These are phyloP conservation scores for Plagodis dolabraria DNA, from an alignment of 2,888 invertebrate genomes.

Conservation along the genomic window DNA sequence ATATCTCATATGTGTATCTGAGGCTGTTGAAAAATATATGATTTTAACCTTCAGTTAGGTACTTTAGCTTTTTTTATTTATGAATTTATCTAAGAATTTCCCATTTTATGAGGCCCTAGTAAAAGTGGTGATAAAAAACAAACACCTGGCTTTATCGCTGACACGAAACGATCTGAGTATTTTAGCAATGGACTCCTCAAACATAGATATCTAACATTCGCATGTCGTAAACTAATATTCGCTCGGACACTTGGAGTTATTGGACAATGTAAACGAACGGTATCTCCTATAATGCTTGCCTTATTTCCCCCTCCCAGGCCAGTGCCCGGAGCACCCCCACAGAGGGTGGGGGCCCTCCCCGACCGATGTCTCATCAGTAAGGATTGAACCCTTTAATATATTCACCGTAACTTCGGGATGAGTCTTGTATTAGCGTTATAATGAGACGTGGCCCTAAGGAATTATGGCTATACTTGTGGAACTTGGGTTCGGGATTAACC, in stretches of 20 bases:
- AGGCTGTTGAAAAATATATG: no score
- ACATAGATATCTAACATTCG: slow-evolving; percentile 44
- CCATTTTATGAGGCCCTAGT: no score
- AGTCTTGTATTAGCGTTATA: slow-evolving; percentile 85
- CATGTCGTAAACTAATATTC: slow-evolving; percentile 82
- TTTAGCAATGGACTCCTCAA: slow-evolving; percentile 4
- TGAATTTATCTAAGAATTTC: no score
- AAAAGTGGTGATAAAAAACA: no score
- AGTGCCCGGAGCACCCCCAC: slow-evolving; percentile 70
- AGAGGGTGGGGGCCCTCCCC: slow-evolving; percentile 68
- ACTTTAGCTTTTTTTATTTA: no score
- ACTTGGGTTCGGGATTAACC: slow-evolving; percentile 75
- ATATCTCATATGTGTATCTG: no score
- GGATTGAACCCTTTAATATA: slow-evolving; percentile 85
- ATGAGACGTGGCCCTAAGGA: slow-evolving; percentile 84
- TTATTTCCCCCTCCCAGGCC: slow-evolving; percentile 74
- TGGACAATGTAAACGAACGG: slow-evolving; percentile 86
- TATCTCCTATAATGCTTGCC: slow-evolving; percentile 84
- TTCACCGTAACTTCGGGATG: slow-evolving; percentile 85
- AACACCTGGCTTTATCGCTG: no score
- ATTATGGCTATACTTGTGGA: slow-evolving; percentile 81
- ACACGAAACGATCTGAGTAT: slow-evolving; percentile 1
- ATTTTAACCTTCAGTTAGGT: no score
- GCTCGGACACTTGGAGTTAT: slow-evolving; percentile 84
- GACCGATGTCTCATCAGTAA: slow-evolving; percentile 83